Evolutionary conservation across 2,797 vertebrate species (phyloP), one percentile per base, ranked within the genome.

Genomic region (Philypnodon macrostomus): DNA sequence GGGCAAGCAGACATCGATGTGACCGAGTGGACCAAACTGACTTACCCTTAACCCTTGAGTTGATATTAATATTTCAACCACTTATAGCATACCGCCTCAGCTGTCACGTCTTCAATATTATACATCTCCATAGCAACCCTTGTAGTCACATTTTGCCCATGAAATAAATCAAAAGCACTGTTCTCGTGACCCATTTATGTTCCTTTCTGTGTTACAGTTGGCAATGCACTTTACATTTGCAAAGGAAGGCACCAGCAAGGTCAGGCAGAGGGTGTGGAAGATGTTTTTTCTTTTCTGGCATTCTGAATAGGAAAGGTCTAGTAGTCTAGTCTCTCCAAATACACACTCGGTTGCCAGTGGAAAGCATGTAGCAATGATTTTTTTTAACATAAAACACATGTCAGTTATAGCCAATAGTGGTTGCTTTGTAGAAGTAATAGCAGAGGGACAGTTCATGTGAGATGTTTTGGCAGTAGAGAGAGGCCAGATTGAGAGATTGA

Each of bases 11-110:
- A 47, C 32, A 44, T 69, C 6, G 41, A 18, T 47, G 14, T 12
- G n/a, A n/a, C 35, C 14, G 12, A 12, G 10, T 24, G 21, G 19
- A 36, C 23, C 13, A 12, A 26, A 24, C 21, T 9, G 45, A 48
- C 58, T 59, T 58, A 58, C 59, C 61, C 40, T 62, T 74, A 73
- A 82, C 53, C 66, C 35, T 53, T 16, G 49, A 65, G 73, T 59
- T 68, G 41, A 48, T 52, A 85, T 90, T 59, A 89, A 90, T 89
- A 88, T 88, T 91, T 89, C 56, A 90, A 55, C 38, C 18, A 5
- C 41, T 74, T 70, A 70, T 83, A 35, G 31, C 85, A 87, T 75
- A 89, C 87, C 83, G 48, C 90, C 50, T 61, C 61, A 34, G 1
- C 30, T 37, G 61, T 56, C 69, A 61, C 62, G 81, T 82, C 84